Percentiles rank a stretch among this genome's conserved stretches.
phyloP scores from a whole-genome alignment of 2,797 vertebrate genomes.

The Sebastes reedi region DNA sequence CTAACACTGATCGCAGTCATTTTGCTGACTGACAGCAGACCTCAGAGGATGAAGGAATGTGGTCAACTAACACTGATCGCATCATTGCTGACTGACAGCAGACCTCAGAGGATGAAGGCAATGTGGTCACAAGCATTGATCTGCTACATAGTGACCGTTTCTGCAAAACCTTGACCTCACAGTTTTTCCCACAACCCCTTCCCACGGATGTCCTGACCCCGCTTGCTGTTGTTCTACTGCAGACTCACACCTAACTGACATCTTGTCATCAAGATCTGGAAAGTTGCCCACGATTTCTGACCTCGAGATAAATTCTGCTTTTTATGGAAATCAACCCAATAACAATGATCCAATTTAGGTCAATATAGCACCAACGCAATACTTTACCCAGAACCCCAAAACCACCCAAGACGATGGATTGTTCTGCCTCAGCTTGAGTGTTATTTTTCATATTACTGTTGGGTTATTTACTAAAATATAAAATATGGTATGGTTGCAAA shows the following conservation, averaged over 20 bases:
- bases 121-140: slow-evolving; percentile 51
- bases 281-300: slow-evolving; percentile 6
- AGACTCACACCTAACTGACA: background rate
- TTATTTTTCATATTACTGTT: too few relatives aligned
- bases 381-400: too few relatives aligned
- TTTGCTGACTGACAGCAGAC: slow-evolving; percentile 19
- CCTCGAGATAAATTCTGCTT: background rate
- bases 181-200: background rate
- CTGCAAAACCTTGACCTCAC: background rate
- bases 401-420: too few relatives aligned
- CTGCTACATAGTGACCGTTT: slow-evolving; percentile 22
- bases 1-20: slow-evolving; percentile 14
- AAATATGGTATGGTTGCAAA: too few relatives aligned
- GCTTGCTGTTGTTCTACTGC: too few relatives aligned
- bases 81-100: slow-evolving; percentile 5
- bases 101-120: slow-evolving; percentile 45
- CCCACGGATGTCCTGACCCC: too few relatives aligned
- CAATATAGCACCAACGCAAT: too few relatives aligned
- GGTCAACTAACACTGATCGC: slow-evolving; percentile 36
- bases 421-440: too few relatives aligned
- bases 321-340: background rate
- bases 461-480: too few relatives aligned
- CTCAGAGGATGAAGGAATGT: slow-evolving; percentile 46
- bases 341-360: too few relatives aligned
- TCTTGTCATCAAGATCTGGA: background rate